These are phyloP conservation scores for Drosophila nigromelanica DNA, from an alignment of 1,140 invertebrate genomes.

Conservation along the genomic window DNA sequence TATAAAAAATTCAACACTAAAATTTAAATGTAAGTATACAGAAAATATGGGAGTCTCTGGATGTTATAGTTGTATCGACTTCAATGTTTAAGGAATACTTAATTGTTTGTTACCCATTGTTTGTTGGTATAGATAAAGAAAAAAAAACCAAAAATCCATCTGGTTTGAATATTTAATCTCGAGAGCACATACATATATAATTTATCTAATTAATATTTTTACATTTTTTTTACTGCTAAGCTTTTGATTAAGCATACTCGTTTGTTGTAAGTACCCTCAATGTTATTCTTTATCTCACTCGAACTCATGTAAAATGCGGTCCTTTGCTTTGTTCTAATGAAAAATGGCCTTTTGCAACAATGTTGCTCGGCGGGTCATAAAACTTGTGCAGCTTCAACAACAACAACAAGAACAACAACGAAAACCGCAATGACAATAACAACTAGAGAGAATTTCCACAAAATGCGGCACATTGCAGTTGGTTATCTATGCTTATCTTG, in stretches of 20 bases:
- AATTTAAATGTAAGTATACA: too few relatives aligned
- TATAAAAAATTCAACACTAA: too few relatives aligned
- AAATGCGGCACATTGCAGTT: conserved; percentile 67
- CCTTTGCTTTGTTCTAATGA: conserved; percentile 69
- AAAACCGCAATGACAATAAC: background rate
- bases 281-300: background rate
- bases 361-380: conserved; percentile 73
- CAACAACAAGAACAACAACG: conserved; percentile 21
- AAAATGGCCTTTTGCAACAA: conserved; percentile 70
- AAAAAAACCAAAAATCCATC: too few relatives aligned
- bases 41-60: too few relatives aligned
- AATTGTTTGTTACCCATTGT: too few relatives aligned
- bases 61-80: too few relatives aligned
- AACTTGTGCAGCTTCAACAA: conserved; percentile 49
- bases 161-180: too few relatives aligned
- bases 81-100: too few relatives aligned
- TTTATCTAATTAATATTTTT: too few relatives aligned
- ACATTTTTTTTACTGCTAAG: background rate
- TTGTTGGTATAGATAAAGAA: too few relatives aligned
- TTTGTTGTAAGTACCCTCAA: background rate
- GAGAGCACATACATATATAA: too few relatives aligned
- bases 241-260: conserved; percentile 4
- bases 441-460: conserved; percentile 28
- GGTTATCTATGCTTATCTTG: conserved; percentile 74
- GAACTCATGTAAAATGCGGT: conserved; percentile 9